Evolutionary conservation across 2,888 invertebrate species (phyloP).

Genomic region (Macrosoma leucophasiata): DNA sequence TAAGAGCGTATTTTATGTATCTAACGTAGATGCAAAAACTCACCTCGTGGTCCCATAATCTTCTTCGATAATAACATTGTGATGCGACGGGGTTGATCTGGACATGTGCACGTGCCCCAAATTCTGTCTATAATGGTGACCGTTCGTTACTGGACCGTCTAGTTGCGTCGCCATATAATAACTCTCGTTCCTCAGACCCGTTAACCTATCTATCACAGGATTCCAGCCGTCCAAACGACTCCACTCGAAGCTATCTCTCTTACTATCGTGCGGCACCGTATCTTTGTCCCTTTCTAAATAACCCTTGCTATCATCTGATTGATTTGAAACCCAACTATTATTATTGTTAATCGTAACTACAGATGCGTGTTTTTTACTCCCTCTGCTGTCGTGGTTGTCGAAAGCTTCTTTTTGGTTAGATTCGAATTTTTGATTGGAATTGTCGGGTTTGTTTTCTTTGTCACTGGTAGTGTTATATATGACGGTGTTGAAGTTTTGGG

Average conservation of each 20-base stretch:
- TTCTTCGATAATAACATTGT: slow-evolving; percentile 80
- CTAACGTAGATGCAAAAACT: too few relatives aligned
- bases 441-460: slow-evolving; percentile 53
- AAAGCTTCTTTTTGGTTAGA: slow-evolving; percentile 40
- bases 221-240: slow-evolving; percentile 84
- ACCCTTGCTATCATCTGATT: slow-evolving; percentile 69
- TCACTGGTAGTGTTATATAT: slow-evolving; percentile 61
- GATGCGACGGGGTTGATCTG: slow-evolving; percentile 65
- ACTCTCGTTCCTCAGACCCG: slow-evolving; percentile 90
- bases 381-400: slow-evolving; percentile 46
- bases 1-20: too few relatives aligned
- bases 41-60: slow-evolving; percentile 66
- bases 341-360: slow-evolving; percentile 70
- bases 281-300: slow-evolving; percentile 67
- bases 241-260: slow-evolving; percentile 74
- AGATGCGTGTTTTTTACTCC: slow-evolving; percentile 62
- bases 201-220: slow-evolving; percentile 91
- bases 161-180: slow-evolving; percentile 90
- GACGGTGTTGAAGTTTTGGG: slow-evolving; percentile 64
- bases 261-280: slow-evolving; percentile 62
- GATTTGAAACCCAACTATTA: slow-evolving; percentile 68
- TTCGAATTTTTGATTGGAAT: slow-evolving; percentile 39
- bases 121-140: slow-evolving; percentile 55
- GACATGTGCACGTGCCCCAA: slow-evolving; percentile 62
- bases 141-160: slow-evolving; percentile 72